Percentiles rank a stretch among this genome's conserved stretches.
These are phyloP conservation scores for Megaleporinus macrocephalus DNA, from an alignment of 2,113 vertebrate genomes.

Conservation along the genomic window DNA sequence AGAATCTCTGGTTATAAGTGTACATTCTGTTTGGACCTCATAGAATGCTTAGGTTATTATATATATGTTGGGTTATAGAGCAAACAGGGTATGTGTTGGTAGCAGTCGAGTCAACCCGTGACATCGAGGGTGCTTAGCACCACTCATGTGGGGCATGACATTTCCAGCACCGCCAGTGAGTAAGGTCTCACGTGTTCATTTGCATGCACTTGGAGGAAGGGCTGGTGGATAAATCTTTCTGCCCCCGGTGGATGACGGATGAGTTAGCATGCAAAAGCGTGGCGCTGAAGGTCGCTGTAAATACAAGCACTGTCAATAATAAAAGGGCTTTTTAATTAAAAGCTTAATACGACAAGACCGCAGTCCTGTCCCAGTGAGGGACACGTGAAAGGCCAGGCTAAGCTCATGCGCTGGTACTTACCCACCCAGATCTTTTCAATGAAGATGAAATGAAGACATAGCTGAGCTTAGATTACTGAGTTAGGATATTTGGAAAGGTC, in stretches of 20 bases:
- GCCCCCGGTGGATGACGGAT: conserved; percentile 15
- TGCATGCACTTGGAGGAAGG: conserved; percentile 3
- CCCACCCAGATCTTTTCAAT: not conserved
- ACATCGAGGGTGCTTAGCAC: not conserved
- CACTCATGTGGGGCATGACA: not conserved
- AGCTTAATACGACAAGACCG: conserved; percentile 35
- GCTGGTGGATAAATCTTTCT: conserved; percentile 2
- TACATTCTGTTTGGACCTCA: not conserved
- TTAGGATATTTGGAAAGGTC: not conserved
- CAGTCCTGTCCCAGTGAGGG: not conserved
- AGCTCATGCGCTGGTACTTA: not conserved
- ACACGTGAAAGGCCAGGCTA: not conserved
- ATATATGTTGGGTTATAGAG: too few species aligned
- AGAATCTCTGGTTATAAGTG: not conserved
- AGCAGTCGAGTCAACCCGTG: not conserved
- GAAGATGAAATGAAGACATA: not conserved
- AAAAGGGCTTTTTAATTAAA: conserved; percentile 60
- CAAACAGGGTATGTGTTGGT: not conserved
- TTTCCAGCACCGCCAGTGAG: not conserved
- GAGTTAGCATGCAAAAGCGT: conserved; percentile 44
- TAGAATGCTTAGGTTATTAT: not conserved
- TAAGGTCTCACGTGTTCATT: conserved; percentile 29
- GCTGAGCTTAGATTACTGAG: not conserved
- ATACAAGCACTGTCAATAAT: conserved; percentile 57
- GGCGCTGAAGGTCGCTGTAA: conserved; percentile 49